Conservation (phyloP, 2,888 invertebrate genomes). For the Thymelicus lineola region DNA sequence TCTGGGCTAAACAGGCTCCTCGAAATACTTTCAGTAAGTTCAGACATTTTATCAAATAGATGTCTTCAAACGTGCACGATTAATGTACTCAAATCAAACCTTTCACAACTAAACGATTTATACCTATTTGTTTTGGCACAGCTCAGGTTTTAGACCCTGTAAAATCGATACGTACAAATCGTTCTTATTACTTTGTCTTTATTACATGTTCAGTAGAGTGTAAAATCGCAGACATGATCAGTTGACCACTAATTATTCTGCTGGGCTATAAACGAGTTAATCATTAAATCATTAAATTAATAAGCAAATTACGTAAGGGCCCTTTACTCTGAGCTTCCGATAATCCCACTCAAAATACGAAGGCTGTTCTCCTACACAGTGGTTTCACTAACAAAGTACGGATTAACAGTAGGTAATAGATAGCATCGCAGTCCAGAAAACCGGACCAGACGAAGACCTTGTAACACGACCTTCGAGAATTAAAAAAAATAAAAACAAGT, state of each 20-base stretch:
- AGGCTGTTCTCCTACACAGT: slow-evolving; percentile 24
- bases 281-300: slow-evolving; percentile 6
- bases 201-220: no score
- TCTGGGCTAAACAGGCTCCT: no score
- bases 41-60: no score
- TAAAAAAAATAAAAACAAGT: slow-evolving; percentile 51
- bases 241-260: not conserved
- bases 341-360: slow-evolving; percentile 30
- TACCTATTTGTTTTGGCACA: no score
- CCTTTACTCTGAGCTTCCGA: slow-evolving; percentile 20
- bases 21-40: no score
- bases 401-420: slow-evolving; percentile 33
- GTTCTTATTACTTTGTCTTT: no score
- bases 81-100: no score
- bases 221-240: no score
- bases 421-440: slow-evolving; percentile 35
- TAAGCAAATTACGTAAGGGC: slow-evolving; percentile 18
- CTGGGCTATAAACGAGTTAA: not conserved
- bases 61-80: no score
- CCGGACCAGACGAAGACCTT: slow-evolving; percentile 64
- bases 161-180: no score
- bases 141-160: no score
- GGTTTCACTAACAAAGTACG: slow-evolving; percentile 24
- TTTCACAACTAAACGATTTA: no score
- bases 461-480: slow-evolving; percentile 73